Conservation (phyloP, 2,797 vertebrate species). For the Kryptolebias ocellatus region DNA sequence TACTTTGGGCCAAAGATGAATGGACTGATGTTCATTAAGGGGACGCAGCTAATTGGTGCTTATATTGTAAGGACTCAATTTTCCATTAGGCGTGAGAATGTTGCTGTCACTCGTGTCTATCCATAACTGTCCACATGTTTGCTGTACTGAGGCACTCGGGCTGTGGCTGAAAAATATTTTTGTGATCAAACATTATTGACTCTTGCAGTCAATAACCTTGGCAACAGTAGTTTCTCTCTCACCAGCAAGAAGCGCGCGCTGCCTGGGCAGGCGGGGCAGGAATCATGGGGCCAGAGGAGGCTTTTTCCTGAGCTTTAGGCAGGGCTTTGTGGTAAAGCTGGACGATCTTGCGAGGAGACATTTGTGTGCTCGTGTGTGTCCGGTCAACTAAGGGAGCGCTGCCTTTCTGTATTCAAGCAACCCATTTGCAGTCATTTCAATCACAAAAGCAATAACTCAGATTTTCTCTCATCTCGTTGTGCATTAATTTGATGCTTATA, state of each 20-base stretch:
- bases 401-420: slow-evolving; percentile 54
- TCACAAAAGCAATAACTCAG: slow-evolving; percentile 47
- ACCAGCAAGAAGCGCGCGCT: slow-evolving; percentile 45
- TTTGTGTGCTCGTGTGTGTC: slow-evolving; percentile 23
- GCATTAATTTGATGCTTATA: slow-evolving; percentile 25
- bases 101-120: slow-evolving; percentile 58
- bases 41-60: slow-evolving; percentile 66
- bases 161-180: slow-evolving; percentile 76
- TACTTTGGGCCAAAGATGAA: slow-evolving; percentile 47
- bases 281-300: slow-evolving; percentile 19
- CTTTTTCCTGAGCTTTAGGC: slow-evolving; percentile 47
- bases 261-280: slow-evolving; percentile 15
- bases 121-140: slow-evolving; percentile 56
- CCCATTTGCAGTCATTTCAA: slow-evolving; percentile 53
- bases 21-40: slow-evolving; percentile 46
- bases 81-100: slow-evolving; percentile 51
- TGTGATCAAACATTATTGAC: slow-evolving; percentile 85
- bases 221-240: slow-evolving; percentile 77
- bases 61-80: slow-evolving; percentile 61
- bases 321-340: slow-evolving; percentile 43
- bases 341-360: slow-evolving; percentile 14
- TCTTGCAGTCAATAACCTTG: slow-evolving; percentile 80
- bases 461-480: slow-evolving; percentile 32
- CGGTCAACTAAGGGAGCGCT: slow-evolving; percentile 47
- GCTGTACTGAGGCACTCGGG: slow-evolving; percentile 55